Evolutionary conservation across 2,888 invertebrate species (phyloP), one percentile per base, ranked within the genome.

Genomic region (Saturnia japonica): DNA sequence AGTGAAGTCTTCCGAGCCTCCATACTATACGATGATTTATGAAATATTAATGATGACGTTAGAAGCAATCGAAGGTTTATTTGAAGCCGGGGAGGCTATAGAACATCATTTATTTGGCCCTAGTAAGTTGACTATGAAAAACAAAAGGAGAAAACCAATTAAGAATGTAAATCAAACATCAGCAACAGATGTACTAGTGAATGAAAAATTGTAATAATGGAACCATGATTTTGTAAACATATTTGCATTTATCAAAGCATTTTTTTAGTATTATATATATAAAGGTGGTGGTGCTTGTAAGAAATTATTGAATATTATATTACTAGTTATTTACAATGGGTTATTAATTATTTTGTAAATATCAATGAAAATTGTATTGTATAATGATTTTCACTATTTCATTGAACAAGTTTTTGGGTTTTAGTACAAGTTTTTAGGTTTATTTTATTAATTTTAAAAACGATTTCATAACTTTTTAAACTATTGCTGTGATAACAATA

Each of bases 31-130:
- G 12, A 70, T 86, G 34, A 82, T 88, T 14, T 91, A 92, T 72
- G 85, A 88, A 60, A 72, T 89, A 72, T 74, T 94, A 7, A 84
- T 90, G 81, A 83, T 87, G 73, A 85, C 83, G 57, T 72, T 94
- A 69, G 91, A 93, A 73, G 71, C 89, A 0, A 82, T 93, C 1
- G 90, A 93, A 72, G 89, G 88, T 28, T 75, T 91, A 7, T 76
- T 89, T 42, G 80, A 86, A 42, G 82, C 88, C 22, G 84, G 88
- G 34, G 80, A 87, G 68, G 85, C 85, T 57, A 74, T 91, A 47
- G 75, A 76, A 47, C 81, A 83, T 22, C 84, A 83, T 76, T 74
- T 85, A 16, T 75, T 76, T 70, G 71, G 73, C 73, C 80, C 74
- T 47, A 74, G 74, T 69, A 78, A 76, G 69, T 74, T 69, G 14